Evolutionary conservation across 1,140 invertebrate species (phyloP), one percentile per base, ranked within the genome.

Genomic region (Drosophila subobscura): DNA sequence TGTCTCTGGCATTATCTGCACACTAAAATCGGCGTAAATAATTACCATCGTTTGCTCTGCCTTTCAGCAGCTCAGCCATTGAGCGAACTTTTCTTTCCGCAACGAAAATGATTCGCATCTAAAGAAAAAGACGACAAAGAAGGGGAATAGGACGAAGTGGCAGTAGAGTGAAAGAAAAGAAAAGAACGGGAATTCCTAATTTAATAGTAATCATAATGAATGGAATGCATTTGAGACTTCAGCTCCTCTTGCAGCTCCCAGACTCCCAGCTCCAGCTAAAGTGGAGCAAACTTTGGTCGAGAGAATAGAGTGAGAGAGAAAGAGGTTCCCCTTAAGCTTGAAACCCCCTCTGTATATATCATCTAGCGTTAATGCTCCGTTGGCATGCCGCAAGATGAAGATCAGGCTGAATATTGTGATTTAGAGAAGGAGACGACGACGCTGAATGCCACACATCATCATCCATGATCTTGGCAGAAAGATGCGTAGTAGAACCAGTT

Each of bases 171-270:
- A 70, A 68, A 49, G 63, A 68, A 67, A 66, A 52, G 60, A 49
- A 65, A 59, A 55, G 72, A 75, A 76, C 72, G 63, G 72, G 63
- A 68, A 75, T 75, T 75, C 73, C 72, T 75, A 75, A 76, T 76
- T 76, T 75, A 76, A 76, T 76, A 75, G 72, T 75, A 76, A 76
- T 76, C 72, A 75, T 67, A 75, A 76, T 75, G 72, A 76, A 76
- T 67, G 72, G 72, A 75, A 76, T 76, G 72, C 72, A 75, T 75
- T 75, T 52, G 60, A 68, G 51, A 12, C 25, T 10, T 16, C 65
- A 67, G 63, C 61, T 67, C 64, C 64, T 29, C 27, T 29, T 7
- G 8, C 61, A 68, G 61, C 33, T 47, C 20, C 14, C 8, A 47
- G 47, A 67, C 67, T 55, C 65, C 68, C 63, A 51, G 66, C n/a